phyloP scores from a whole-genome alignment of 2,888 invertebrate species.

The Synergus itoensis region DNA sequence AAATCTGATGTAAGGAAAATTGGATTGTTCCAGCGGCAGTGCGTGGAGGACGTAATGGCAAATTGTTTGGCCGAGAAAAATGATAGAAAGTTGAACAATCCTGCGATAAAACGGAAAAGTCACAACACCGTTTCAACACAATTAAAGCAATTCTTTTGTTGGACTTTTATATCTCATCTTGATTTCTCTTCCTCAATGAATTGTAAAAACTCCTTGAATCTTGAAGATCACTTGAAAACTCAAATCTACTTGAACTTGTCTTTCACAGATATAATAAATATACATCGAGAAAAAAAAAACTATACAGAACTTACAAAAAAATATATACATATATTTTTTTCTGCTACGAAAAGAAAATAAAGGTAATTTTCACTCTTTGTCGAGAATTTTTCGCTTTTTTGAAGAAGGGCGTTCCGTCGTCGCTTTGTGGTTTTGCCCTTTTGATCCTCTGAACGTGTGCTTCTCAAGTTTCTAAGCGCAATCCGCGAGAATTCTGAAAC shows the following conservation, averaged over 20 bases:
- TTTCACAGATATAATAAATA: neutral
- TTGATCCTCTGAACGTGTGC: neutral
- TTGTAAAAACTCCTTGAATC: constrained; percentile 12
- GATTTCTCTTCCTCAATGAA: constrained; percentile 16
- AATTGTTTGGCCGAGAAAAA: constrained; percentile 6
- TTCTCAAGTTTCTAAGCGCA: neutral
- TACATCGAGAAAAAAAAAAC: neutral
- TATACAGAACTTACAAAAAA: neutral
- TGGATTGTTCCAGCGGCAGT: constrained; percentile 52
- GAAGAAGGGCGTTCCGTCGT: neutral
- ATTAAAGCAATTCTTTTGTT: constrained; percentile 31
- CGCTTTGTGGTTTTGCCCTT: neutral
- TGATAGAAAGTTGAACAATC: constrained; percentile 27
- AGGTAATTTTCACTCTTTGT: neutral
- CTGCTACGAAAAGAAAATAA: neutral
- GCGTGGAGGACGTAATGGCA: constrained; percentile 9
- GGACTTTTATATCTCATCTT: constrained; percentile 29
- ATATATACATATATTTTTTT: neutral
- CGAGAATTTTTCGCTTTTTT: neutral
- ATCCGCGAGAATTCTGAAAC: constrained; percentile 32
- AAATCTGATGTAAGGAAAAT: constrained; percentile 58
- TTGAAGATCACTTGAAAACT: constrained; percentile 6
- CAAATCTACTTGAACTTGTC: neutral
- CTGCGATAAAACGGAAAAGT: constrained; percentile 17
- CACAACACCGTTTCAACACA: constrained; percentile 32